phyloP scores from a whole-genome alignment of 2,888 invertebrate species.

The Caenorhabditis sp. region DNA sequence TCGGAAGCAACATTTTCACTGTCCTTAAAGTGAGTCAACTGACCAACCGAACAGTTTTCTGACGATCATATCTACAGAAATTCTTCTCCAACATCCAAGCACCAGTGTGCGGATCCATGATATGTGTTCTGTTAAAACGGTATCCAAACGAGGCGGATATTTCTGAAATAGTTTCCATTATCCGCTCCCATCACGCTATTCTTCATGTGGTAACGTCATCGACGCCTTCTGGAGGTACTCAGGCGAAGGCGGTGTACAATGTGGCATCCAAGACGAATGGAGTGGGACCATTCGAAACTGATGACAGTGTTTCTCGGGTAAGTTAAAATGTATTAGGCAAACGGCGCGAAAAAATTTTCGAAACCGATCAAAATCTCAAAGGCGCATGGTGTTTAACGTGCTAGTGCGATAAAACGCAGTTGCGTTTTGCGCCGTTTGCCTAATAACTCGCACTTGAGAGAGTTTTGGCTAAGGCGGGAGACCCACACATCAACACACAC shows the following conservation, averaged over 20 bases:
- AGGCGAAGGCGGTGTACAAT: neutral
- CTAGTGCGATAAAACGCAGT: no score
- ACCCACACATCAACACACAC: no score
- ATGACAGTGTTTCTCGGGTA: neutral
- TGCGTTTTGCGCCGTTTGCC: no score
- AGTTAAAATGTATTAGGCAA: no score
- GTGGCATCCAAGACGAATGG: constrained; percentile 3
- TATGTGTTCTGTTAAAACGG: neutral
- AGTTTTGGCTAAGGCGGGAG: no score
- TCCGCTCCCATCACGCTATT: neutral
- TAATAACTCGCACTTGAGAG: no score
- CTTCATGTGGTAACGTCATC: neutral
- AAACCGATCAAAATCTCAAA: no score
- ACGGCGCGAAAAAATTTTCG: no score
- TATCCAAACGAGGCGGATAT: constrained; percentile 1
- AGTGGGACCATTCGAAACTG: neutral
- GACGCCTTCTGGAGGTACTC: neutral
- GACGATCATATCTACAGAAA: neutral
- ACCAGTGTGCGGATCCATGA: constrained; percentile 7
- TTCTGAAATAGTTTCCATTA: neutral
- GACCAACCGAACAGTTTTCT: neutral
- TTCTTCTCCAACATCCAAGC: constrained; percentile 10
- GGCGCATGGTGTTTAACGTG: no score
- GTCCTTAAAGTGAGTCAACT: neutral
- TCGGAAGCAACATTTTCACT: constrained; percentile 1